Evolutionary conservation across 2,797 vertebrate genomes (phyloP).

Genomic region (Hipposideros larvatus): DNA sequence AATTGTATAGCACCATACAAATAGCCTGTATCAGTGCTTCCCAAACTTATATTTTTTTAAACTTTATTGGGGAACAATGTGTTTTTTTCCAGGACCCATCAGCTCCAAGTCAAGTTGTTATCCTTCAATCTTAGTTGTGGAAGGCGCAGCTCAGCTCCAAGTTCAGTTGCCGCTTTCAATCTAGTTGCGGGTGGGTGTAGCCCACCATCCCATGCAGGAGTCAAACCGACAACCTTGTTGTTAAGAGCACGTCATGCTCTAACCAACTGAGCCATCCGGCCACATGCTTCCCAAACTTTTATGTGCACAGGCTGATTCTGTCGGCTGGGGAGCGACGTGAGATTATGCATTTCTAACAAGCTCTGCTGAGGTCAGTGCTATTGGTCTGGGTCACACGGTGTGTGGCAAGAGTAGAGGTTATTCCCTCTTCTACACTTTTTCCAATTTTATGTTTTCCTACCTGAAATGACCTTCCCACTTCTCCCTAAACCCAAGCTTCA

Average conservation of each 20-base stretch:
- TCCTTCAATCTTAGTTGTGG: too few species aligned
- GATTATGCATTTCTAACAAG: background rate
- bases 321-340: background rate
- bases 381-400: too few species aligned
- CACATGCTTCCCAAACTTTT: background rate
- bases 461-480: background rate
- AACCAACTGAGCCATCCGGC: too few species aligned
- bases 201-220: too few species aligned
- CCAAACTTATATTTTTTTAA: background rate
- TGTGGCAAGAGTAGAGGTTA: background rate
- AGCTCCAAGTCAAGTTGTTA: too few species aligned
- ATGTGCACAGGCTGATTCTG: background rate
- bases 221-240: too few species aligned
- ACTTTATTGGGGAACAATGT: too few species aligned
- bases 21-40: fast-evolving
- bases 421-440: background rate
- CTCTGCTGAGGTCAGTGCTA: background rate
- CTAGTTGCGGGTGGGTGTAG: too few species aligned
- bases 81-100: too few species aligned
- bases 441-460: background rate
- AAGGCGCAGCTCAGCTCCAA: too few species aligned
- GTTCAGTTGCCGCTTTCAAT: too few species aligned
- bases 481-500: background rate
- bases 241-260: too few species aligned
- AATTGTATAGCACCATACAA: background rate